These are phyloP conservation scores for Tipula lateralis DNA, from an alignment of 2,888 invertebrate species.

Conservation along the genomic window DNA sequence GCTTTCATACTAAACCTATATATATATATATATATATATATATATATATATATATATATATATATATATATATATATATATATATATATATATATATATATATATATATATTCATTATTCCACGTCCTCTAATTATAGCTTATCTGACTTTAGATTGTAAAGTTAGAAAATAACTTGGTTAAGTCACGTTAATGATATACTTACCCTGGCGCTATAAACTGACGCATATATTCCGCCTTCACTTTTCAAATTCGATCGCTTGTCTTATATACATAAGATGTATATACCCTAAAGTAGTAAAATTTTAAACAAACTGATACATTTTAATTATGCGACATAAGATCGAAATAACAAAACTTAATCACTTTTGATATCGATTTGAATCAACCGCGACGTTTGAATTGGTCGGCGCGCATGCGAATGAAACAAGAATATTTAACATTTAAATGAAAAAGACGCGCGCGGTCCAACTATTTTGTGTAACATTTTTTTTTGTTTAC, in stretches of 20 bases:
- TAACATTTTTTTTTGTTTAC: background rate
- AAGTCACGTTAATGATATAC: no score
- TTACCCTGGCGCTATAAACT: background rate
- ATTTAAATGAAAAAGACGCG: background rate
- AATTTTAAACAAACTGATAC: background rate
- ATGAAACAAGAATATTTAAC: background rate
- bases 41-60: no score
- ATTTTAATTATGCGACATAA: background rate
- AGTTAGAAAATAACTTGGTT: no score
- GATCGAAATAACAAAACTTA: background rate
- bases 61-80: no score
- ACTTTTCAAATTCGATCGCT: background rate
- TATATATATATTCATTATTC: no score
- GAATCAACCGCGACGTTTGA: background rate
- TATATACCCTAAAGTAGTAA: background rate
- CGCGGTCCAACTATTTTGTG: background rate
- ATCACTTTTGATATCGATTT: background rate
- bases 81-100: no score
- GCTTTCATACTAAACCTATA: no score
- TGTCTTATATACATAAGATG: background rate
- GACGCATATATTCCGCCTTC: background rate
- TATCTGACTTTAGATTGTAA: no score
- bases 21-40: no score
- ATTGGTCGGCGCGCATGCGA: background rate
- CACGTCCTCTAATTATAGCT: no score